These are phyloP conservation scores for Petaurus breviceps DNA, from an alignment of 2,113 vertebrate genomes.

Conservation along the genomic window DNA sequence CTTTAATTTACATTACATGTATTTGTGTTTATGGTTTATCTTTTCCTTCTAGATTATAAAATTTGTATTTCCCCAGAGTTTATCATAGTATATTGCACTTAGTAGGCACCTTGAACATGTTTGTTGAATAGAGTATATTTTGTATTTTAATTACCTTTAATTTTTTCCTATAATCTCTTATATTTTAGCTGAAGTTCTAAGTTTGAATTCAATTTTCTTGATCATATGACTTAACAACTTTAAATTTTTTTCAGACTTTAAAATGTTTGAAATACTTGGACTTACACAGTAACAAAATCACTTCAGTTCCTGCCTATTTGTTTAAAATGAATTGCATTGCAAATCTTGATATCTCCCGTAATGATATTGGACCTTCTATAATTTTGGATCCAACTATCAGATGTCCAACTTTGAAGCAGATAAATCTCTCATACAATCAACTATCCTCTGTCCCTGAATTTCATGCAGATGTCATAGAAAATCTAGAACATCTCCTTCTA, in stretches of 20 bases:
- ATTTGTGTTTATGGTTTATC: not conserved
- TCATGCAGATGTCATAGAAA: constrained; percentile 81
- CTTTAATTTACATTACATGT: not conserved
- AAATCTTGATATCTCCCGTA: constrained; percentile 92
- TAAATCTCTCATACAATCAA: constrained; percentile 95
- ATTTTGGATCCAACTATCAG: constrained; percentile 81
- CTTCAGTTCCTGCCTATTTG: constrained; percentile 86
- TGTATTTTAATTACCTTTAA: not conserved
- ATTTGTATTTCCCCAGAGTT: not conserved
- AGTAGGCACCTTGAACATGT: not conserved
- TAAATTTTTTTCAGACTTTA: constrained; percentile 86
- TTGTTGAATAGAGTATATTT: not conserved
- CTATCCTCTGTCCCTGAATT: constrained; percentile 85
- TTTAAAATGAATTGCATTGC: constrained; percentile 89
- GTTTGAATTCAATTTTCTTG: not conserved
- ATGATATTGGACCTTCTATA: constrained; percentile 89
- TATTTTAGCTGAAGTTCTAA: not conserved
- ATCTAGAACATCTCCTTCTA: constrained; percentile 90
- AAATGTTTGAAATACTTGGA: constrained; percentile 92
- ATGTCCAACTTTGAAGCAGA: constrained; percentile 88
- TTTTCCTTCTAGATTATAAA: not conserved
- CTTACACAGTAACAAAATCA: constrained; percentile 92
- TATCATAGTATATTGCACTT: not conserved
- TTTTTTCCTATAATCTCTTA: not conserved
- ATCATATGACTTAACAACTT: constrained; percentile 23